A percentile compares a stretch with the other conserved stretches of the same genome.
These are phyloP conservation scores for Achroia grisella DNA, from an alignment of 1,140 invertebrate species.

Conservation along the genomic window DNA sequence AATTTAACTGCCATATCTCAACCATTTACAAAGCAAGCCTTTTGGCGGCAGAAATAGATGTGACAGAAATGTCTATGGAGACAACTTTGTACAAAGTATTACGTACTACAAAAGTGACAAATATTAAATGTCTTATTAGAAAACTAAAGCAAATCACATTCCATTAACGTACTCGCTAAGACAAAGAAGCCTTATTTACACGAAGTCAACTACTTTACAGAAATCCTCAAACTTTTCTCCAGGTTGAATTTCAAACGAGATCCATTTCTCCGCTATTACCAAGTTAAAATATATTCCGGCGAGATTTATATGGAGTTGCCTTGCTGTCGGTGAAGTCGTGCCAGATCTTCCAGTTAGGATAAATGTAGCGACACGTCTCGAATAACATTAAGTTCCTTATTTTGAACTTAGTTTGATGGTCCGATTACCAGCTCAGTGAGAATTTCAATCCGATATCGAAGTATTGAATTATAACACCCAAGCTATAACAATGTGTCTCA, in stretches of 20 bases:
- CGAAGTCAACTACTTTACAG: constrained; percentile 4
- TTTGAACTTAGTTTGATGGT: constrained; percentile 35
- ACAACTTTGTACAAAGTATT: too few species aligned
- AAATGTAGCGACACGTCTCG: constrained; percentile 55
- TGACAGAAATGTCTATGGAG: too few species aligned
- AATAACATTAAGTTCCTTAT: constrained; percentile 50
- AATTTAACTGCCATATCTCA: too few species aligned
- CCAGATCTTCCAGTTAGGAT: constrained; percentile 56
- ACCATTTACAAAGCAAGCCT: too few species aligned
- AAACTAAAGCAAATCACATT: too few species aligned
- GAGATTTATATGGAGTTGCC: constrained; percentile 39
- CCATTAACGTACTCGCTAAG: too few species aligned
- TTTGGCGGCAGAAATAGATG: too few species aligned
- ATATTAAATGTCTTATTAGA: too few species aligned
- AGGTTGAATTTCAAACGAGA: constrained; percentile 15
- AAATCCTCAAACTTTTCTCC: constrained; percentile 11
- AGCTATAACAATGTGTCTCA: background rate
- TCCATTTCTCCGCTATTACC: constrained; percentile 17
- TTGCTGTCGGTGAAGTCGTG: constrained; percentile 46
- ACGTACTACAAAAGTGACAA: too few species aligned
- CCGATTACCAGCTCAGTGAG: constrained; percentile 16
- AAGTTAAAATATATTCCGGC: constrained; percentile 30
- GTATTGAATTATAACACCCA: constrained; percentile 12
- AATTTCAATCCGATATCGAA: constrained; percentile 17
- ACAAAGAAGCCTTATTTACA: constrained; percentile 6